phyloP scores from a whole-genome alignment of 2,888 invertebrate genomes.

The Agonopterix heracliana region DNA sequence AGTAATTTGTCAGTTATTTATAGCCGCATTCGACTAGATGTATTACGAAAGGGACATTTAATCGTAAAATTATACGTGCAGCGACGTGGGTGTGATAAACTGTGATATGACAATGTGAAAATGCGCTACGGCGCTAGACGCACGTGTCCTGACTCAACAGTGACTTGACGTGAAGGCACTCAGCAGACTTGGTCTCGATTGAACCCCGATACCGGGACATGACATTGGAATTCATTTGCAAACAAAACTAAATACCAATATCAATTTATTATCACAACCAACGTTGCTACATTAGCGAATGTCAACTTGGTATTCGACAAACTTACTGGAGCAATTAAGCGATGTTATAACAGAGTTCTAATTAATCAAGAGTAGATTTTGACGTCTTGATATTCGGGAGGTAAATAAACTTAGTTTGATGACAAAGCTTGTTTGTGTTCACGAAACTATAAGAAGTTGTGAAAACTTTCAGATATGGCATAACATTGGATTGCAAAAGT shows the following conservation, averaged over 20 bases:
- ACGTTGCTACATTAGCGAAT: too few species aligned
- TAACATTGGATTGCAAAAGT: background rate
- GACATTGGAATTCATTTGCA: background rate
- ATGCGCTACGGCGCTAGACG: slow-evolving; percentile 24
- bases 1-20: slow-evolving; percentile 72
- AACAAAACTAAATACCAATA: background rate
- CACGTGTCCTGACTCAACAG: slow-evolving; percentile 2
- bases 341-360: too few species aligned
- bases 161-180: slow-evolving; percentile 3
- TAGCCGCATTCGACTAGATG: slow-evolving; percentile 47
- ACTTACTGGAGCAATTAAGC: too few species aligned
- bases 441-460: background rate
- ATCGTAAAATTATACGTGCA: slow-evolving; percentile 65
- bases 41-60: slow-evolving; percentile 62
- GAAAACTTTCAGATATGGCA: background rate
- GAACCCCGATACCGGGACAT: slow-evolving; percentile 1
- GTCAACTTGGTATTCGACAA: too few species aligned
- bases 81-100: slow-evolving; percentile 63
- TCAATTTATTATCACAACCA: background rate
- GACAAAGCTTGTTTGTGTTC: too few species aligned
- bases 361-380: too few species aligned
- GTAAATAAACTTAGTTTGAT: too few species aligned
- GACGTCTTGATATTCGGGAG: too few species aligned
- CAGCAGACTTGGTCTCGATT: slow-evolving; percentile 6
- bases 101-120: slow-evolving; percentile 65